Conservation (phyloP, 1,140 invertebrate species). For the Copidosoma floridanum region DNA sequence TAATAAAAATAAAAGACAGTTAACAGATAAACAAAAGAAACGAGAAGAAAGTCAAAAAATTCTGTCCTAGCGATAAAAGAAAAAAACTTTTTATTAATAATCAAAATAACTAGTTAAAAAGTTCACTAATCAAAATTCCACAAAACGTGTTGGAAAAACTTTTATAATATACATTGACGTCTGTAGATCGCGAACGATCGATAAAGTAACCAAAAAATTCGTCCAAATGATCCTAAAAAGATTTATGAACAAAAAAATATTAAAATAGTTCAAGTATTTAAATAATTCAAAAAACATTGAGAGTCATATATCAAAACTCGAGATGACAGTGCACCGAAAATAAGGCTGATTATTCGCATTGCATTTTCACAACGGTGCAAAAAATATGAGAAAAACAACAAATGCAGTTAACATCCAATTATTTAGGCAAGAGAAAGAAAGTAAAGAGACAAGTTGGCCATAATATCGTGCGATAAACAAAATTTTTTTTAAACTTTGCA, state of each 20-base stretch:
- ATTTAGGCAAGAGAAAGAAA: slow-evolving; percentile 10
- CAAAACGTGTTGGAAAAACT: too few species aligned
- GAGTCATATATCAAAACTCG: slow-evolving; percentile 10
- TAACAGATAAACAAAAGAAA: too few species aligned
- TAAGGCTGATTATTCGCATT: slow-evolving; percentile 24
- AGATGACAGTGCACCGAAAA: slow-evolving; percentile 1
- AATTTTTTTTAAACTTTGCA: too few species aligned
- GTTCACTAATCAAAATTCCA: too few species aligned
- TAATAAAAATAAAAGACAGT: too few species aligned
- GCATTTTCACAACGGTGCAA: slow-evolving; percentile 15
- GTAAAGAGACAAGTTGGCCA: slow-evolving; percentile 26
- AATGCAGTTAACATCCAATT: slow-evolving; percentile 19
- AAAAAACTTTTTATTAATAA: too few species aligned
- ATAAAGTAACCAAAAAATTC: too few species aligned
- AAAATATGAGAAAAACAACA: slow-evolving; percentile 2
- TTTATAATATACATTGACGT: too few species aligned
- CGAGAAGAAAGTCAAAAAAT: too few species aligned
- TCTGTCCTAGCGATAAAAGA: too few species aligned
- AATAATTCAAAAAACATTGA: slow-evolving; percentile 16
- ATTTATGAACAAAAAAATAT: not conserved
- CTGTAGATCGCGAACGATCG: too few species aligned
- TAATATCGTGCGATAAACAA: slow-evolving; percentile 27
- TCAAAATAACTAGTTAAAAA: too few species aligned
- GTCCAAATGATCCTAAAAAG: not conserved
- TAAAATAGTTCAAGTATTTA: slow-evolving; percentile 4